Conservation (phyloP, 2,888 invertebrate genomes). For the Drosophila nr. perissopoda region DNA sequence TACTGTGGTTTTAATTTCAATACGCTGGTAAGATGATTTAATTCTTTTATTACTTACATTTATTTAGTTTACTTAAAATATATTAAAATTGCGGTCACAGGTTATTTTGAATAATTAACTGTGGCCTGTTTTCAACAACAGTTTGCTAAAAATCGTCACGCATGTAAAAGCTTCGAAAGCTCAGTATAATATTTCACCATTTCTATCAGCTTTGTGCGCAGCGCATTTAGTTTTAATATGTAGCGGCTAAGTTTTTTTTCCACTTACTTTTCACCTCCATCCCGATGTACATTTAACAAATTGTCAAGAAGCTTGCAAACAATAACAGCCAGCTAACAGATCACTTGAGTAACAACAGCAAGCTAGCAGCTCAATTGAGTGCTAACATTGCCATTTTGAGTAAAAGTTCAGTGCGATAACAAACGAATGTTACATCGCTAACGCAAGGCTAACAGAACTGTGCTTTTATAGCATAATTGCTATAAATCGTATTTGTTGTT, state of each 20-base stretch:
- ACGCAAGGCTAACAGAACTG: slow-evolving; percentile 32
- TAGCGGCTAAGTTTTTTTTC: neutral
- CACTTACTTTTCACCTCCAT: slow-evolving; percentile 1
- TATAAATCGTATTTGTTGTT: slow-evolving; percentile 60
- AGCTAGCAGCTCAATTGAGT: slow-evolving; percentile 21
- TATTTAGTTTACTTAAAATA: neutral
- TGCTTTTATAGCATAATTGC: slow-evolving; percentile 49
- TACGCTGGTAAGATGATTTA: slow-evolving; percentile 77
- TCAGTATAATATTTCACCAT: slow-evolving; percentile 10
- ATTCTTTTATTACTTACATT: neutral
- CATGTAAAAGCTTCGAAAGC: slow-evolving; percentile 6
- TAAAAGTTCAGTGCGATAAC: slow-evolving; percentile 28
- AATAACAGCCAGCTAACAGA: slow-evolving; percentile 10
- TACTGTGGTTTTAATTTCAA: slow-evolving; percentile 68
- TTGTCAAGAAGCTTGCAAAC: neutral
- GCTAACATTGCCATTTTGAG: slow-evolving; percentile 42
- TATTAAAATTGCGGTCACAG: slow-evolving; percentile 25
- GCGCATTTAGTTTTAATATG: neutral
- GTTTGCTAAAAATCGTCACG: neutral
- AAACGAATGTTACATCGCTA: slow-evolving; percentile 23
- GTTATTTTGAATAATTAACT: slow-evolving; percentile 8
- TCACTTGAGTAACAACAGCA: slow-evolving; percentile 18
- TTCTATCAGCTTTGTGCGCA: slow-evolving; percentile 12
- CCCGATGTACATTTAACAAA: slow-evolving; percentile 6
- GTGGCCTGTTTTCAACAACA: too few relatives aligned